Evolutionary conservation across 37 sponge, comb jelly and placozoan species (phyloP), one percentile per base, ranked within the genome.

Genomic region (Eunapius fragilis): DNA sequence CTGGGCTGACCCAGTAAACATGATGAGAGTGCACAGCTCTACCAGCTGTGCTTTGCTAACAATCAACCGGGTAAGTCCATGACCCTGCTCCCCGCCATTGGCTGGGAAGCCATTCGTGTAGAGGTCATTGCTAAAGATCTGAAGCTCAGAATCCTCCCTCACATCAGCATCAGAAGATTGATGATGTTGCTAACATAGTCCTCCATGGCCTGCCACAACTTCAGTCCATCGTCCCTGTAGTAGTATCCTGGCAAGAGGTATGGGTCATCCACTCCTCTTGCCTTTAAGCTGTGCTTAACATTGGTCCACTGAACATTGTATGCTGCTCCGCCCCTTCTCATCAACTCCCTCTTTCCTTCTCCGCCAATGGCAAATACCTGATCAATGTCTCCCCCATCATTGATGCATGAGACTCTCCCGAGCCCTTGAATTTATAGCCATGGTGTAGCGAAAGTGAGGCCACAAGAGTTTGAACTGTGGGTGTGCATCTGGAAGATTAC

Each of bases 201-300:
- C 35, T 82, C 77, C 17, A 94, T 84, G 28, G 88, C 85, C 45
- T 91, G 76, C 94, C 94, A 91, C 31, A 89, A 33, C 48, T 35
- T 27, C 67, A 89, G 45, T 0, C 90, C 92, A 72, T 95, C 92
- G 76, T 95, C 96, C 32, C 96, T 83, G 71, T 92, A 95, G 85
- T 87, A 81, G 85, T 92, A 95, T 58, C 78, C 67, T 12, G 96
- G 96, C 32, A 94, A 87, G 36, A 71, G 0, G 9, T 28, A 41
- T 0, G 83, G 24, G 74, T 92, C 87, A 9, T 87, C 92, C 7
- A 94, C 95, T 38, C 89, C 87, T 25, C 95, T 82, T 70, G 85
- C 84, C 25, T n/a, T 76, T 2, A 89, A 22, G 32, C 79, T 72
- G 10, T 41, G 28, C 77, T 74, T 86, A 5, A 87, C 41, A 70